These are phyloP conservation scores for Balaeniceps rex DNA, from an alignment of 2,113 vertebrate species.

Conservation along the genomic window DNA sequence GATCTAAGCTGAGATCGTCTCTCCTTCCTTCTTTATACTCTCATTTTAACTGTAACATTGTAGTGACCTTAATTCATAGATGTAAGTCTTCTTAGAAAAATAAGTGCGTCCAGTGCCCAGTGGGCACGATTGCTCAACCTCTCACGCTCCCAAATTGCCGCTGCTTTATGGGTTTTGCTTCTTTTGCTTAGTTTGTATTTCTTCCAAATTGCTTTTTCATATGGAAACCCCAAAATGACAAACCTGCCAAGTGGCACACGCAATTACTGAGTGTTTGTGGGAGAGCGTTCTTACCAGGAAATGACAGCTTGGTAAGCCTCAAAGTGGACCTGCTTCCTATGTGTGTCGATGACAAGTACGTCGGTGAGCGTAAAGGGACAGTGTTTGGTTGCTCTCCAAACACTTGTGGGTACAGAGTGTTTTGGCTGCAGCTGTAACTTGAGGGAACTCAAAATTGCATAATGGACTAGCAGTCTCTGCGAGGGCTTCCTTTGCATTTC, in stretches of 20 bases:
- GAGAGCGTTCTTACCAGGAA: background rate
- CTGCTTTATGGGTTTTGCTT: background rate
- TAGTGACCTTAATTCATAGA: background rate
- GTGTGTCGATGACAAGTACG: background rate
- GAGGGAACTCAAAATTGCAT: background rate
- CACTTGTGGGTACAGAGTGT: background rate
- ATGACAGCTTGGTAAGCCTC: background rate
- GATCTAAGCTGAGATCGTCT: background rate
- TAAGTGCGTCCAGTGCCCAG: background rate
- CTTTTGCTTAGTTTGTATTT: background rate
- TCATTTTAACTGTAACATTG: background rate
- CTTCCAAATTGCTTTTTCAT: background rate
- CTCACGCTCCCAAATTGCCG: accelerated
- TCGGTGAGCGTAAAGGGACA: background rate
- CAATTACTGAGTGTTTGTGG: background rate
- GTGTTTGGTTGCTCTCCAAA: background rate
- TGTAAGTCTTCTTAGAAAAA: background rate
- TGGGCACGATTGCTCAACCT: background rate
- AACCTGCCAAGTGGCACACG: background rate
- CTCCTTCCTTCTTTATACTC: background rate
- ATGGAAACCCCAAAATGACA: background rate
- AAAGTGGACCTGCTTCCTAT: background rate
- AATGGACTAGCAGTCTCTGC: background rate
- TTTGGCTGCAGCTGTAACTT: background rate
- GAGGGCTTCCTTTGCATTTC: background rate